Percentiles rank a stretch among this genome's conserved stretches.
These are phyloP conservation scores for Knipowitschia caucasica DNA, from an alignment of 2,797 vertebrate genomes.

Conservation along the genomic window DNA sequence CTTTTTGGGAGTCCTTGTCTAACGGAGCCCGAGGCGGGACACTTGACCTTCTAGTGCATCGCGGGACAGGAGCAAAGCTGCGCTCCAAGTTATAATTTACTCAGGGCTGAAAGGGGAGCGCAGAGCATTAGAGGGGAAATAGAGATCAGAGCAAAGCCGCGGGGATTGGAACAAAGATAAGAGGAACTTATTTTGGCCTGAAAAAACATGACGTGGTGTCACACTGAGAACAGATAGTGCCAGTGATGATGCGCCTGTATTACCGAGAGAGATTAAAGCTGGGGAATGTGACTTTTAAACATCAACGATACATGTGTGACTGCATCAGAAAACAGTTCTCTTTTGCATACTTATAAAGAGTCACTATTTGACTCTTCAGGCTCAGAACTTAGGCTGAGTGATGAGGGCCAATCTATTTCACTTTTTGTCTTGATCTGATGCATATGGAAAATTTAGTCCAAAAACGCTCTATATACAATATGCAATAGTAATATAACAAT, in stretches of 20 bases:
- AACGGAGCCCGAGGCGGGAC: constrained; percentile 34
- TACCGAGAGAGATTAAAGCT: too few species aligned
- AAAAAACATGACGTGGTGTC: background rate
- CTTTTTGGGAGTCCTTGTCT: constrained; percentile 13
- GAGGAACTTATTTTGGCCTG: background rate
- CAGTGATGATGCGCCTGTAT: background rate
- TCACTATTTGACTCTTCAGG: too few species aligned
- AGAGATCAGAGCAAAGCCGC: background rate
- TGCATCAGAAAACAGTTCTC: too few species aligned
- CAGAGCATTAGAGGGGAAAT: background rate
- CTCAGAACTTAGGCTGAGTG: too few species aligned
- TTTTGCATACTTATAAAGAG: too few species aligned
- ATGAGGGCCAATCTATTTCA: too few species aligned
- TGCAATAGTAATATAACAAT: too few species aligned
- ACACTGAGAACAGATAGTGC: background rate
- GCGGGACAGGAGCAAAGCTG: constrained; percentile 29
- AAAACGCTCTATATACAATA: too few species aligned
- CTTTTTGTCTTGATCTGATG: too few species aligned
- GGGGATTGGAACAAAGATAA: background rate
- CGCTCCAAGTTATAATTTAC: constrained; percentile 27
- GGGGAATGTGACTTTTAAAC: too few species aligned
- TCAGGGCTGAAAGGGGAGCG: constrained; percentile 36
- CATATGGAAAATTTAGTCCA: too few species aligned
- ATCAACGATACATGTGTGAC: too few species aligned
- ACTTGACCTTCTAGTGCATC: constrained; percentile 63